These are phyloP conservation scores for Delichon dasypus DNA, from an alignment of 2,797 vertebrate genomes.

Conservation along the genomic window DNA sequence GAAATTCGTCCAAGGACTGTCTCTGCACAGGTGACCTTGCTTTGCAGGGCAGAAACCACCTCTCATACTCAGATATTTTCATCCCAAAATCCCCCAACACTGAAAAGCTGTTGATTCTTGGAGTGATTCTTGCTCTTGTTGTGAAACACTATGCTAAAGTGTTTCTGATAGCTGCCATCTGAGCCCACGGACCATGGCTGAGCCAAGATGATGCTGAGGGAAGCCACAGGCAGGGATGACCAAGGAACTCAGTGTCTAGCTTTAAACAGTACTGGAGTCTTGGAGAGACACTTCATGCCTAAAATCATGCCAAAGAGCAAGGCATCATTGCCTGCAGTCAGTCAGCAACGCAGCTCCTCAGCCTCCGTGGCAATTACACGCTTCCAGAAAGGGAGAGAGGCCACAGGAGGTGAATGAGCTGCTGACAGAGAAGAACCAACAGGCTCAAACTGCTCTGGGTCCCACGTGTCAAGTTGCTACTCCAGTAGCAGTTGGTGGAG, in stretches of 20 bases:
- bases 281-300: neutral
- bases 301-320: neutral
- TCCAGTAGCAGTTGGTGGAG: conserved; percentile 13
- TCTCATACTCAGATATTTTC: neutral
- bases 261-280: neutral
- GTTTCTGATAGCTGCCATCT: neutral
- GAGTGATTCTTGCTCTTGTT: neutral
- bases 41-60: neutral
- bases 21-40: neutral
- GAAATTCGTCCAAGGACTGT: neutral
- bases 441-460: neutral
- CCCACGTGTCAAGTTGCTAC: neutral
- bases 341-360: neutral
- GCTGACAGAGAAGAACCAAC: conserved; percentile 8
- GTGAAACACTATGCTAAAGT: neutral
- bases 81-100: neutral
- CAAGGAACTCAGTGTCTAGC: neutral
- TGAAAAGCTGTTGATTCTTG: neutral
- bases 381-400: neutral
- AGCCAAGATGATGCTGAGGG: accelerated
- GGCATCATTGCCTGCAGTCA: accelerated
- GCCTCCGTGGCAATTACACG: accelerated
- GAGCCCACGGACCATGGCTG: accelerated
- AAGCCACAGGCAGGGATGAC: neutral
- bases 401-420: neutral